Evolutionary conservation across 1,140 invertebrate species (phyloP), one percentile per base, ranked within the genome.

Genomic region (Tenebrio molitor): DNA sequence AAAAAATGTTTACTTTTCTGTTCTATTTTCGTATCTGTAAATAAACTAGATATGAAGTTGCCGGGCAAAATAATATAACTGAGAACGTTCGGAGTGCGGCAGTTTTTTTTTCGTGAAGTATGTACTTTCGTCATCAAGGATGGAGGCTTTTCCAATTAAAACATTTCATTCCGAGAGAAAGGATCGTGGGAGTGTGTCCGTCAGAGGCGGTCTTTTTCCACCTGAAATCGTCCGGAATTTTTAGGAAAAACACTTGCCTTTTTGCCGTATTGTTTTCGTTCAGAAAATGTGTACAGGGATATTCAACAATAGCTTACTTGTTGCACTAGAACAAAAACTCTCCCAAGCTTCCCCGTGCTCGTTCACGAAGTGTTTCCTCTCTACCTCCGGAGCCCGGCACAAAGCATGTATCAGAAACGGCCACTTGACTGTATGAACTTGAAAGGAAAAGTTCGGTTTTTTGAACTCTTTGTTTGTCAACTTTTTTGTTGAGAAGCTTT

Each of bases 251-350:
- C 16, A 2, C n/a, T 8, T 21, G 8, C 46, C 14, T 14, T 58
- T 58, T 25, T 23, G 12, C 7, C 50, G 23, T 58, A 58, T 58
- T 58, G 50, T 58, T 58, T 58, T 58, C 21, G 50, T 14, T 58
- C 29, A 53, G 46, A 53, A 53, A 19, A 29, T 33, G 50, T 58
- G 19, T 29, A 23, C 21, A 25, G 50, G 44, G 23, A 58, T 29
- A 58, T 29, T 58, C 50, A 58, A 58, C 50, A 58, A 58, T 58
- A 15, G 50, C 23, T 58, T 58, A 58, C 50, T 58, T 58, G 50
- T 58, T 58, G 50, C 50, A 58, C 50, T 58, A 58, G 50, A 58
- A 58, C 50, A 58, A 58, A 58, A 58, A 58, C 50, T 58, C 50
- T 29, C n/a, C 23, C n/a, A 12, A 58, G 50, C 23, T 58, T 58